Conservation (phyloP, 2,888 invertebrate species). For the Dascillus cervinus region DNA sequence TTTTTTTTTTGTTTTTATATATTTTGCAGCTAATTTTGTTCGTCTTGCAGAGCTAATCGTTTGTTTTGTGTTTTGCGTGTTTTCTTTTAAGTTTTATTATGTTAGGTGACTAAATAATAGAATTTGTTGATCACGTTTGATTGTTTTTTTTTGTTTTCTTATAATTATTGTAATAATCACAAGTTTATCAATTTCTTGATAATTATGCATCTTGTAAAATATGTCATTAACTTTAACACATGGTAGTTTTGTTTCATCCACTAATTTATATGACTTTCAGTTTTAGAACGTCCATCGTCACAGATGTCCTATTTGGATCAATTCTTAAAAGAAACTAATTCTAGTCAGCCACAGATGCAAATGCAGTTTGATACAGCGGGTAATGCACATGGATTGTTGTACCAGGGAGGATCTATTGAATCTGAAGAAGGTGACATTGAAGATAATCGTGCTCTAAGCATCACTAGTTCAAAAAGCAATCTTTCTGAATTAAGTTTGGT, state of each 20-base stretch:
- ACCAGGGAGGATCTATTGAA: conserved; percentile 52
- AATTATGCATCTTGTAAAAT: too few species aligned
- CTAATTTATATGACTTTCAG: too few species aligned
- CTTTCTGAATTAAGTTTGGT: conserved; percentile 76
- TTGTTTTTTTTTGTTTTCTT: too few species aligned
- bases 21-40: conserved; percentile 22
- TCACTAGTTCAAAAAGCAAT: conserved; percentile 77
- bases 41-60: too few species aligned
- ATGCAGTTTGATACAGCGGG: conserved; percentile 34
- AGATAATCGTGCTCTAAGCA: conserved; percentile 66
- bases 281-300: conserved; percentile 81
- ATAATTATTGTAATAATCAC: too few species aligned
- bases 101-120: too few species aligned
- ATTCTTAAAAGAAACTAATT: conserved; percentile 70
- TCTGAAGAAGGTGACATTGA: conserved; percentile 70
- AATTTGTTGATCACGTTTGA: too few species aligned
- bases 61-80: too few species aligned
- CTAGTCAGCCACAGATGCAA: conserved; percentile 29
- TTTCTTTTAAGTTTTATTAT: too few species aligned
- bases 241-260: too few species aligned
- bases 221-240: too few species aligned
- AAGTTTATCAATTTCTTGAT: too few species aligned
- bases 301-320: conserved; percentile 89
- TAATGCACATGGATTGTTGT: conserved; percentile 32
- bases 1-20: conserved; percentile 54